Conservation (phyloP, 2,113 vertebrate genomes). For the Paramisgurnus dabryanus region DNA sequence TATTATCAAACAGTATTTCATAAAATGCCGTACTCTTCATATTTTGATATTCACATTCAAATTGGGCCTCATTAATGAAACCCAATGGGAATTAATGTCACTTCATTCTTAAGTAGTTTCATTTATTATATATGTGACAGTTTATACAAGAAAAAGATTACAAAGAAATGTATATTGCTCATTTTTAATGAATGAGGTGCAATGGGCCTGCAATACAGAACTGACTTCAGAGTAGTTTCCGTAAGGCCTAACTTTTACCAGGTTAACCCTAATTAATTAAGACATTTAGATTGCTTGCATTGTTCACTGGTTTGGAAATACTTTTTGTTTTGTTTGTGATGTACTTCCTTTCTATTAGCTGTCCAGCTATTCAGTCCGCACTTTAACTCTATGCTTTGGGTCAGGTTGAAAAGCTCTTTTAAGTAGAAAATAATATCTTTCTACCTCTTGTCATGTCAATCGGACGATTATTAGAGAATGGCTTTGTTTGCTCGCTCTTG, state of each 20-base stretch:
- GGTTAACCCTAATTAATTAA: not conserved
- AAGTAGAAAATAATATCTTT: constrained; percentile 33
- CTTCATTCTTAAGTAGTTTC: not conserved
- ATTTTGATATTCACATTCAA: not conserved
- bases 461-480: constrained; percentile 21
- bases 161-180: not conserved
- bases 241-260: not conserved
- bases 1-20: no score
- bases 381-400: constrained; percentile 11
- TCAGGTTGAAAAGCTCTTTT: constrained; percentile 24
- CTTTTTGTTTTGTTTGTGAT: not conserved
- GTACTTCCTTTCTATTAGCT: not conserved
- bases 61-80: no score
- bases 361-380: not conserved
- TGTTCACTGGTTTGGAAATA: not conserved
- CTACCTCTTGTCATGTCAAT: not conserved
- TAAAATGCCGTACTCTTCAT: no score
- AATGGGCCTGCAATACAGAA: not conserved
- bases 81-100: no score
- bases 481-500: constrained; percentile 54
- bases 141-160: not conserved
- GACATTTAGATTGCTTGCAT: not conserved
- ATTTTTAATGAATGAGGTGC: not conserved
- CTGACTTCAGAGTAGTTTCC: not conserved
- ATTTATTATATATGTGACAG: not conserved